Evolutionary conservation across 2,113 vertebrate genomes (phyloP), one percentile per base, ranked within the genome.

Genomic region (Bos indicus): DNA sequence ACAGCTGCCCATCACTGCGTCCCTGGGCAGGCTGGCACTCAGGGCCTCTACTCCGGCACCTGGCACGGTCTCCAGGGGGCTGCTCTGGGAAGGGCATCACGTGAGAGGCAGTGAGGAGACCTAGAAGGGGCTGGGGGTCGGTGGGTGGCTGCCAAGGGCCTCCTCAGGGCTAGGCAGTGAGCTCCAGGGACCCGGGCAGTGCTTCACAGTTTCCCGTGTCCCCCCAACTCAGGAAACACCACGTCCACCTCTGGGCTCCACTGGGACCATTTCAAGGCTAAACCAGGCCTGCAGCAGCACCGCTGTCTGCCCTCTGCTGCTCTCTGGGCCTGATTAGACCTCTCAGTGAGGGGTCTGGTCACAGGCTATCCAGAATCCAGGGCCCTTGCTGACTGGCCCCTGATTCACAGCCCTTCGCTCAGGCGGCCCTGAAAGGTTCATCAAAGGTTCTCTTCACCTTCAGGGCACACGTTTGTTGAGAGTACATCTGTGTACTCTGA

Each of bases 381-480:
- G 71, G 71, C 7, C 80, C 33, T 14, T 64, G n/a, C n/a, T 28
- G 17, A n/a, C 43, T 33, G 17, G 81, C 51, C 64, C 56, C 90
- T 84, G 90, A 92, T 64, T 82, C 71, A 25, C 74, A 56, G 54
- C 46, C 40, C 62, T 83, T 21, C 3, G 13, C 59, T 90, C 52
- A 51, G 51, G 25, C 40, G 3, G 30, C 30, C 3, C 6, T 30
- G 51, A 74, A 74, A 74, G 78, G 94, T 77, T 86, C 80, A 54
- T 74, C 78, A 80, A 74, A 71, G 17, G 9, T 43, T 96, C 96
- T 62, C 54, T 83, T 94, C 82, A 40, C 77, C 91, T 94, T 89
- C 84, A 33, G 95, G 96, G 91, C 52, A 57, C 30, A 25, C 30
- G n/a, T 93, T 64, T 93, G 74, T n/a, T 52, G 51, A 91, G 43